Base-by-base conservation (phyloP, 2,113 vertebrate genomes). In the Coturnix japonica region DNA sequence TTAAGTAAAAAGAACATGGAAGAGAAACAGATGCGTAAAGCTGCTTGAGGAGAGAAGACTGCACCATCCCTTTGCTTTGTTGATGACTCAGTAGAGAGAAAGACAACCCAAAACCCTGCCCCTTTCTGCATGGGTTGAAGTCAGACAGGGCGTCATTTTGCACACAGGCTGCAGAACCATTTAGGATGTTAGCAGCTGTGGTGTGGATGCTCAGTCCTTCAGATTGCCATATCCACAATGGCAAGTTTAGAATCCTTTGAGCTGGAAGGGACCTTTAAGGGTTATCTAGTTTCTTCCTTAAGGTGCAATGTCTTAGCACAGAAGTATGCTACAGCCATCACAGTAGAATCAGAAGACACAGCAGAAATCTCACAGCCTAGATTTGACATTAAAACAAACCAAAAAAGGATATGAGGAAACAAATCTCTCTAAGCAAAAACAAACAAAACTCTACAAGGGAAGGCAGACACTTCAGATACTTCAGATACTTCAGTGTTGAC, bases 181-280 rank as follows among this genome's bases (percentile, higher is more conserved):
- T 18, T 9, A 54, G 11, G 21, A n/a, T 0, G 0, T 19, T 54
- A 69, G 44, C 14, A 83, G 2, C 19, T 1, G 0, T 49, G 37
- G 19, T 1, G 1, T 15, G 63, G 13, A 17, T 81, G 11, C 57
- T 46, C 31, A 46, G 11, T 10, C 63, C 44, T 87, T 65, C 53
- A 72, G 26, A 19, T 47, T 57, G 35, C 7, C 28, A 75, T 41
- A 81, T 44, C 25, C 71, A 25, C 3, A 30, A 28, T 18, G 28
- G 53, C 53, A 30, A 15, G 16, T 30, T 54, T 14, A 25, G 47
- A 49, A 49, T 13, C 47, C 47, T 49, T 25, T 7, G 23, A 49
- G 47, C 23, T 49, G 47, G 47, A 49, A 49, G 47, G 47, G 47
- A 22, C 47, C 47, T 25, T 49, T 25, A 49, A 49, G 47, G 22